These are phyloP conservation scores for Gymnopithys bicolor DNA, from an alignment of 2,797 vertebrate species.

Conservation along the genomic window DNA sequence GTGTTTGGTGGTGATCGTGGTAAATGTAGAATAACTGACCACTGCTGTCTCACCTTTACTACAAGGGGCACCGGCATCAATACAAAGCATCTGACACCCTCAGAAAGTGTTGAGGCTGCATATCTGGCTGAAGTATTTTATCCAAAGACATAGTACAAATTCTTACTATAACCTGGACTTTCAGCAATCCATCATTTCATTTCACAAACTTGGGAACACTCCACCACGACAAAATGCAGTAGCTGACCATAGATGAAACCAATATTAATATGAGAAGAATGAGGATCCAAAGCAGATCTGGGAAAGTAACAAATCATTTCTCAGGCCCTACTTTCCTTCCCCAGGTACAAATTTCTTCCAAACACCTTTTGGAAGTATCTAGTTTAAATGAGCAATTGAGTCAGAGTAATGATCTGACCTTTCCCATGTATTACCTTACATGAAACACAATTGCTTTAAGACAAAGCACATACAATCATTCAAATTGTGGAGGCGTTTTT, in stretches of 20 bases:
- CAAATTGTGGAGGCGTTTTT: neutral
- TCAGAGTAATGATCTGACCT: constrained; percentile 13
- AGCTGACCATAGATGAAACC: neutral
- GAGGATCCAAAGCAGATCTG: neutral
- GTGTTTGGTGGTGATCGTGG: neutral
- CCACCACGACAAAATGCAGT: neutral
- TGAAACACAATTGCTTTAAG: constrained; percentile 28
- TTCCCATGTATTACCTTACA: constrained; percentile 36
- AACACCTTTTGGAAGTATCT: neutral
- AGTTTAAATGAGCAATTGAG: constrained; percentile 16
- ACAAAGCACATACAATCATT: constrained; percentile 7
- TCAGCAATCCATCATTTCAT: neutral
- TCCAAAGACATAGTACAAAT: neutral
- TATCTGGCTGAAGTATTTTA: neutral
- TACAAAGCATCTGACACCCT: neutral
- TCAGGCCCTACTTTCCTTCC: neutral
- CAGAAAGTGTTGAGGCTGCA: neutral
- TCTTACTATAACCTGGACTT: neutral
- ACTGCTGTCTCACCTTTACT: neutral
- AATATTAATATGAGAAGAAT: neutral
- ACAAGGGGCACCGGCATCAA: neutral
- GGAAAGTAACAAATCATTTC: neutral
- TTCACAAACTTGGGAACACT: neutral
- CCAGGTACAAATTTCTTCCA: neutral
- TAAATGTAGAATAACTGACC: neutral